Percentiles rank a stretch among this genome's conserved stretches.
Evolutionary conservation across 2,113 vertebrate genomes (phyloP).

Genomic region (Nymphicus hollandicus): DNA sequence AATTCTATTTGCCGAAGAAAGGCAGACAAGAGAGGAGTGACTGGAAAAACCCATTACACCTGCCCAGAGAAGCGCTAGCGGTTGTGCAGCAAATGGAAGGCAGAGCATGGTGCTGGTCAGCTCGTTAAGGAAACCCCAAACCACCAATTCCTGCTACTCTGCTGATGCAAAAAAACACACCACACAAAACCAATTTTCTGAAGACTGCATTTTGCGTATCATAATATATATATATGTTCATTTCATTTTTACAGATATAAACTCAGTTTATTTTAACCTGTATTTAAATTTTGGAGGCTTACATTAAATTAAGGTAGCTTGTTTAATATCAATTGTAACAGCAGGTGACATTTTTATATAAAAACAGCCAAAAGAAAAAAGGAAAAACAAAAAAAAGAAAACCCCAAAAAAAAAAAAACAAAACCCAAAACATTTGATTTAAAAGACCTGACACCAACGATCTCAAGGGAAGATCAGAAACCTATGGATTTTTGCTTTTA

Average conservation of each 20-base stretch:
- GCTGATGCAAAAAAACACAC: conserved; percentile 74
- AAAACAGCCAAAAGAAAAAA: conserved; percentile 73
- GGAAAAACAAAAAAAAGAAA: too few species aligned
- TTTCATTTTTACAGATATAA: conserved; percentile 80
- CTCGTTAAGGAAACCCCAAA: conserved; percentile 4
- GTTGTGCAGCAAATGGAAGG: neutral
- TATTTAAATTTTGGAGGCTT: conserved; percentile 76
- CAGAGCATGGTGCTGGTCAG: neutral
- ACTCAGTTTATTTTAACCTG: conserved; percentile 74
- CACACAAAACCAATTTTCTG: conserved; percentile 77
- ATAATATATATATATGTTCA: conserved; percentile 79
- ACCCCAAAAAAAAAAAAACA: accelerated
- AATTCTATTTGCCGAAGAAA: neutral
- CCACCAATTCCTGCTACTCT: conserved; percentile 25
- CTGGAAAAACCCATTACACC: neutral
- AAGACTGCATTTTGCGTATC: conserved; percentile 82
- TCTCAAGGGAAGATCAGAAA: conserved; percentile 69
- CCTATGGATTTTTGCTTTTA: conserved; percentile 69
- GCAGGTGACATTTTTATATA: conserved; percentile 79
- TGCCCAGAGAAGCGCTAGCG: neutral
- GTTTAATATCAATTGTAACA: conserved; percentile 72
- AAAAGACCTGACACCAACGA: conserved; percentile 76
- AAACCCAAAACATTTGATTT: conserved; percentile 67
- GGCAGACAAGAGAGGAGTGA: neutral
- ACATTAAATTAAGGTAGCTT: conserved; percentile 80